phyloP scores from a whole-genome alignment of 30 jellyfish, hydroid and myxozoan genomes.

The Mastigias papua region DNA sequence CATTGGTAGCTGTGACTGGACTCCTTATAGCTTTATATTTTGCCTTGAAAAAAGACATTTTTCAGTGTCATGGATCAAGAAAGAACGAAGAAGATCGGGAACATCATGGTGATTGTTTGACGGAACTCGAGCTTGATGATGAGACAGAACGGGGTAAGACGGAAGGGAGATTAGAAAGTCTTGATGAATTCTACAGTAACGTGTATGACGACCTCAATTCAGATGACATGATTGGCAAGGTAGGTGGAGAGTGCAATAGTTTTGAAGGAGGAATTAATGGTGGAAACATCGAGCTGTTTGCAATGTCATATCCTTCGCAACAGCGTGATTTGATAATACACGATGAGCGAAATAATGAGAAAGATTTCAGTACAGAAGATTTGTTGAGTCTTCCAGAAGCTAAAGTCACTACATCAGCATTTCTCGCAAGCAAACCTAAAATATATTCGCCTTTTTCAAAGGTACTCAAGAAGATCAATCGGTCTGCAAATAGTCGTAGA shows the following conservation, averaged over 20 bases:
- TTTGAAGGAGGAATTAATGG: background rate
- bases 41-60: conserved; percentile 73
- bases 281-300: background rate
- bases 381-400: conserved; percentile 33
- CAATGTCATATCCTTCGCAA: background rate
- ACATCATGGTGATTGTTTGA: background rate
- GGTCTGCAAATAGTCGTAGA: conserved; percentile 19
- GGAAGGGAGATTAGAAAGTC: background rate
- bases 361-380: background rate
- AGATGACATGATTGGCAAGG: background rate
- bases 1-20: conserved; percentile 42
- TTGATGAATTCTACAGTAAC: background rate
- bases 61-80: conserved; percentile 76
- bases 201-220: background rate
- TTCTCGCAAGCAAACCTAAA: conserved; percentile 53
- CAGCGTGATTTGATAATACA: background rate
- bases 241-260: background rate
- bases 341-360: conserved; percentile 6
- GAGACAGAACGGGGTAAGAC: background rate
- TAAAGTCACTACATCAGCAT: conserved; percentile 70
- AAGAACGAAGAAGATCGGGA: conserved; percentile 54
- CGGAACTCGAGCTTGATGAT: background rate
- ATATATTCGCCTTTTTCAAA: conserved; percentile 44
- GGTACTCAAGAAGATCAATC: conserved; percentile 63
- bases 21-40: conserved; percentile 65